Conservation (phyloP, 1,140 invertebrate species). For the Aphidius gifuensis region DNA sequence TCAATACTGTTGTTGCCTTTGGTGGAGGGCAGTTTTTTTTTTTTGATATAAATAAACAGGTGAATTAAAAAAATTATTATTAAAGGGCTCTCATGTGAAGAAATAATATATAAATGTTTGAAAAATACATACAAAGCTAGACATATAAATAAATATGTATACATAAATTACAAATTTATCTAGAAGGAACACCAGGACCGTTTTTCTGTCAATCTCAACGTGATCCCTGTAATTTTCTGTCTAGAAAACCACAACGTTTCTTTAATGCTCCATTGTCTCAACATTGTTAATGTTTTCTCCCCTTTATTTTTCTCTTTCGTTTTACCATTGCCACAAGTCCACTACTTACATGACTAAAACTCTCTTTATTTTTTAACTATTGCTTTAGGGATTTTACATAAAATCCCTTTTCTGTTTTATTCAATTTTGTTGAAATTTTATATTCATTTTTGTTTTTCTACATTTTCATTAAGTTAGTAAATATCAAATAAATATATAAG, state of each 20-base stretch:
- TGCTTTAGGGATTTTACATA: constrained; percentile 42
- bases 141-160: neutral
- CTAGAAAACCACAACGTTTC: constrained; percentile 51
- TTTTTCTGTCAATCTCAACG: constrained; percentile 56
- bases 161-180: neutral
- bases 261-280: constrained; percentile 56
- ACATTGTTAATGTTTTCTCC: constrained; percentile 21
- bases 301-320: constrained; percentile 22
- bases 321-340: constrained; percentile 17
- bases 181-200: constrained; percentile 31
- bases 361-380: constrained; percentile 47
- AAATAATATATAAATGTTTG: constrained; percentile 9
- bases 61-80: neutral
- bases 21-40: too few species aligned
- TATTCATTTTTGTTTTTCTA: too few species aligned
- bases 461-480: too few species aligned
- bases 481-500: too few species aligned
- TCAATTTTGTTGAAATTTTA: too few species aligned
- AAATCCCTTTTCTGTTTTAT: neutral
- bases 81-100: constrained; percentile 5
- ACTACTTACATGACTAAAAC: constrained; percentile 32
- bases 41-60: too few species aligned
- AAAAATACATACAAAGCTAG: neutral
- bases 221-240: constrained; percentile 57
- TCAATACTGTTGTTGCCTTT: too few species aligned